Percentiles rank a stretch among this genome's conserved stretches.
Conservation (phyloP, 2,888 invertebrate genomes). For the Cerastis rubricosa region DNA sequence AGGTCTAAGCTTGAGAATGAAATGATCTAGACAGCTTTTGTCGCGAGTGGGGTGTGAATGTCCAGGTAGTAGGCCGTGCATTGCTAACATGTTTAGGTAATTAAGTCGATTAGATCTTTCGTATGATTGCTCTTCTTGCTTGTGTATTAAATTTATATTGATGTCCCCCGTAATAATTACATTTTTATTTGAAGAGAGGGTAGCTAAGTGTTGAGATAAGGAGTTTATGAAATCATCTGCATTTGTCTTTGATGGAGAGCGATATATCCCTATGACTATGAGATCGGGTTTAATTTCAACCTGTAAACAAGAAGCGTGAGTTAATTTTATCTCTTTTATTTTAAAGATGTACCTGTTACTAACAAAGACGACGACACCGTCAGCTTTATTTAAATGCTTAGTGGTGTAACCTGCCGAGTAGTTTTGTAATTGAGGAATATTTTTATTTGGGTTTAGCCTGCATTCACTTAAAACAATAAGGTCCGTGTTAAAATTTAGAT, state of each 20-base stretch:
- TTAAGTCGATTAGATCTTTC: background rate
- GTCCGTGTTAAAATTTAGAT: background rate
- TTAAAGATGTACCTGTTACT: background rate
- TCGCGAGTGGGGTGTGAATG: background rate
- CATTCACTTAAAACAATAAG: conserved; percentile 7
- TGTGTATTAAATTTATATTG: conserved; percentile 12
- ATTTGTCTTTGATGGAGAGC: conserved; percentile 11
- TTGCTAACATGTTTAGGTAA: conserved; percentile 7
- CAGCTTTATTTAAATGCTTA: background rate
- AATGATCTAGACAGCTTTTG: background rate
- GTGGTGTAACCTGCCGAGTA: background rate
- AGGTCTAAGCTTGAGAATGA: background rate
- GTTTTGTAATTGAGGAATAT: background rate
- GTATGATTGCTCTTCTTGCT: background rate
- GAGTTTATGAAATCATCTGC: conserved; percentile 18
- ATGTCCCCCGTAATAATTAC: conserved; percentile 8
- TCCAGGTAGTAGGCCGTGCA: background rate
- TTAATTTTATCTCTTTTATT: background rate
- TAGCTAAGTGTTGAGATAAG: background rate
- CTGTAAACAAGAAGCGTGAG: conserved; percentile 2
- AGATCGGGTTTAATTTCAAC: background rate
- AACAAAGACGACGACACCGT: conserved; percentile 4
- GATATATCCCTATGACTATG: background rate
- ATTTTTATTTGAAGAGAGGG: conserved; percentile 1
- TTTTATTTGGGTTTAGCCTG: conserved; percentile 1